phyloP scores from a whole-genome alignment of 2,797 vertebrate species.

The Helicolenus hilgendorfi region DNA sequence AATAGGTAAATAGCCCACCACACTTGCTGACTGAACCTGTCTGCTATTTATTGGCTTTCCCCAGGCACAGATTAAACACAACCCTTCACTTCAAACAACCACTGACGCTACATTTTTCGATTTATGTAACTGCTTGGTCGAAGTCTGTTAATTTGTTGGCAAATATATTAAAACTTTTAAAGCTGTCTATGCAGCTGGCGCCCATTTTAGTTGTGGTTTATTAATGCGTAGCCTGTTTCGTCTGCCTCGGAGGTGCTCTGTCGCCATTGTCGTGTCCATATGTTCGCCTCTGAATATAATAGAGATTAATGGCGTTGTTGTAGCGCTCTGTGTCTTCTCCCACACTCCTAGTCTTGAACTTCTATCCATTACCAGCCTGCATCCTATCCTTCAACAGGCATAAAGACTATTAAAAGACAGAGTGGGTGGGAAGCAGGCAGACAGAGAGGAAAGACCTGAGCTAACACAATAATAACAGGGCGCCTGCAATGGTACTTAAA shows the following conservation, averaged over 20 bases:
- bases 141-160: conserved; percentile 5
- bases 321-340: not conserved
- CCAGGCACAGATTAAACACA: conserved; percentile 30
- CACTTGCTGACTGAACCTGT: not conserved
- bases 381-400: not conserved
- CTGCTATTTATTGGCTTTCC: conserved; percentile 11
- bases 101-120: not conserved
- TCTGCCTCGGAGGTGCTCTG: conserved; percentile 13
- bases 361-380: conserved; percentile 15
- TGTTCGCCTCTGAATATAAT: conserved; percentile 58
- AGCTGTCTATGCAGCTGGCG: not conserved
- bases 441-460: conserved; percentile 1
- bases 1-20: conserved; percentile 20
- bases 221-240: conserved; percentile 16
- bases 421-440: conserved; percentile 29
- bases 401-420: not conserved
- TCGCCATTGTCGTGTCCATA: conserved; percentile 16
- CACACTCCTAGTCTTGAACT: not conserved
- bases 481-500: conserved; percentile 9
- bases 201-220: not conserved
- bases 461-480: conserved; percentile 8
- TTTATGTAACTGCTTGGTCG: not conserved
- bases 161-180: conserved; percentile 22
- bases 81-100: not conserved
- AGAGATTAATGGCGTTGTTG: conserved; percentile 61